Percentiles rank a stretch among this genome's conserved stretches.
These are phyloP conservation scores for Philereme vetulata DNA, from an alignment of 2,888 invertebrate genomes.

Conservation along the genomic window DNA sequence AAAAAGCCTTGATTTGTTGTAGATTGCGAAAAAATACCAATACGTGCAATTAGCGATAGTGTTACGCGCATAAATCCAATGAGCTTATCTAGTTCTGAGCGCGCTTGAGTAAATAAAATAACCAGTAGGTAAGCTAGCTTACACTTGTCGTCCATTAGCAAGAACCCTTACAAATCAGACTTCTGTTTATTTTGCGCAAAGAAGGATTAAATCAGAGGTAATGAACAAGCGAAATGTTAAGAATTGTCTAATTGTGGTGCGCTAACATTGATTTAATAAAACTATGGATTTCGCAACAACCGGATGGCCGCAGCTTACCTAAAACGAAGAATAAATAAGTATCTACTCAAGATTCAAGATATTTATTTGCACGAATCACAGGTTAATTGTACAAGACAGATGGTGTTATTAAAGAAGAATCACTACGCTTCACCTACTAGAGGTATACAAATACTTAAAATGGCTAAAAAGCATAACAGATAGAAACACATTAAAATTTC, in stretches of 20 bases:
- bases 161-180: slow-evolving; percentile 23
- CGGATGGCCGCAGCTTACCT: no score
- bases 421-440: no score
- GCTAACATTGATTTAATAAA: slow-evolving; percentile 39
- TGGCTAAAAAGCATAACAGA: no score
- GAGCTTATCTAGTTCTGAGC: slow-evolving; percentile 44
- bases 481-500: no score
- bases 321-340: no score
- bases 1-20: slow-evolving; percentile 44
- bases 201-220: slow-evolving; percentile 17
- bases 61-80: slow-evolving; percentile 65
- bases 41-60: slow-evolving; percentile 74
- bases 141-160: slow-evolving; percentile 30
- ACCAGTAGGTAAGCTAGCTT: slow-evolving; percentile 17
- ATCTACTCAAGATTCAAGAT: no score
- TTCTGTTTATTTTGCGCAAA: slow-evolving; percentile 14
- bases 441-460: no score
- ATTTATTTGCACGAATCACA: no score
- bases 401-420: no score
- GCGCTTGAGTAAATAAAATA: slow-evolving; percentile 3
- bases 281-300: slow-evolving; percentile 25
- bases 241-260: slow-evolving; percentile 44
- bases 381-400: no score
- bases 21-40: slow-evolving; percentile 45
- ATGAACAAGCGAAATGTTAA: slow-evolving; percentile 18